Percentiles rank a stretch among this genome's conserved stretches.
phyloP scores from a whole-genome alignment of 2,888 invertebrate genomes.

The Cryptus viduatorius region DNA sequence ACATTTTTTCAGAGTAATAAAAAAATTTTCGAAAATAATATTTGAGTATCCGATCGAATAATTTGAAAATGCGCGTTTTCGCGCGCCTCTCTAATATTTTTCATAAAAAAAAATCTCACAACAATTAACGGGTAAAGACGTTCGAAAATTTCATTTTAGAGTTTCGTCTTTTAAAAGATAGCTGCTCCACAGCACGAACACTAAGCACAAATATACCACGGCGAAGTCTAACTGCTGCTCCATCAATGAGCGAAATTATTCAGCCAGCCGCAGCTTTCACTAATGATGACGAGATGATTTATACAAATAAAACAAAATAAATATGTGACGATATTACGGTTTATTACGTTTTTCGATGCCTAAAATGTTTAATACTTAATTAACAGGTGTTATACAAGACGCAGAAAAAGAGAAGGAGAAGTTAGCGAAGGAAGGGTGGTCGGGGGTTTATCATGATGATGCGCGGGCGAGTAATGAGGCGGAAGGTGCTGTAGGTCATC shows the following conservation, averaged over 20 bases:
- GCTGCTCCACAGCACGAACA: constrained; percentile 84
- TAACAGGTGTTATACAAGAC: constrained; percentile 85
- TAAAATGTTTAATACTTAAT: constrained; percentile 85
- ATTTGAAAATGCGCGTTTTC: too few relatives aligned
- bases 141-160: background rate
- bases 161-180: constrained; percentile 72
- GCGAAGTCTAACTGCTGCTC: constrained; percentile 83
- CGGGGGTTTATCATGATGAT: constrained; percentile 84
- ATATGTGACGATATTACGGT: constrained; percentile 71
- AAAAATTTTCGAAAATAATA: too few relatives aligned
- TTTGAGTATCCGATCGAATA: too few relatives aligned
- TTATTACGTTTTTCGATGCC: constrained; percentile 80
- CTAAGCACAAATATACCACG: constrained; percentile 81
- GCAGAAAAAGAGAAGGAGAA: constrained; percentile 85
- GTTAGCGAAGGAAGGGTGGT: constrained; percentile 85
- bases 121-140: constrained; percentile 11
- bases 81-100: too few relatives aligned
- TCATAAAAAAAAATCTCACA: background rate
- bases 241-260: constrained; percentile 79
- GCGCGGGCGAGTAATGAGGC: constrained; percentile 82
- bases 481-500: constrained; percentile 80
- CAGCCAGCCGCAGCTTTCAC: constrained; percentile 83
- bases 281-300: constrained; percentile 80
- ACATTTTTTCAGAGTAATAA: too few relatives aligned
- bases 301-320: constrained; percentile 44